phyloP scores from a whole-genome alignment of 2,888 invertebrate genomes.

The Augochlorella aurata region DNA sequence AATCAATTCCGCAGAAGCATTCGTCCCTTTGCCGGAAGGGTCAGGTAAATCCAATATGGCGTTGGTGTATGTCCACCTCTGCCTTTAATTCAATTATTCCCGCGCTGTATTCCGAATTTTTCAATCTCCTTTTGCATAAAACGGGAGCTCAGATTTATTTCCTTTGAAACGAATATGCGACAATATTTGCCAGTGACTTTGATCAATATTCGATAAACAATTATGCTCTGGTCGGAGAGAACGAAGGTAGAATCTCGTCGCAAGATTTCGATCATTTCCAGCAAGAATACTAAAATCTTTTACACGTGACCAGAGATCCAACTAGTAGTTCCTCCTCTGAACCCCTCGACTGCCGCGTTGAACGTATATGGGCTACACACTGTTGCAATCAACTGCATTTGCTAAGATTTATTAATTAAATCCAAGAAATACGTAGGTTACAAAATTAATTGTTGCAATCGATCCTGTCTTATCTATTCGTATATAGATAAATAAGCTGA shows the following conservation, averaged over 20 bases:
- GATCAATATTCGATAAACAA: background rate
- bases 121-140: background rate
- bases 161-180: background rate
- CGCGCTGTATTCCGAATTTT: background rate
- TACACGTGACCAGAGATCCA: background rate
- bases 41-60: background rate
- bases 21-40: background rate
- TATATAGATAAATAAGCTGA: too few relatives aligned
- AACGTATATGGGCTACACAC: too few relatives aligned
- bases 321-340: background rate
- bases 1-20: too few relatives aligned
- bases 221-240: background rate
- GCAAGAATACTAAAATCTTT: background rate
- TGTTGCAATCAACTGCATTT: too few relatives aligned
- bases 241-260: background rate
- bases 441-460: too few relatives aligned
- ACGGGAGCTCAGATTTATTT: background rate
- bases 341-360: background rate
- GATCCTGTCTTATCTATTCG: too few relatives aligned
- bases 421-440: too few relatives aligned
- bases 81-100: background rate
- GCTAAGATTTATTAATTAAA: too few relatives aligned
- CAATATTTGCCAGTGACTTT: background rate
- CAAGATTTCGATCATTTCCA: background rate
- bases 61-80: background rate